Base-by-base conservation (phyloP, 2,797 vertebrate species). In the Eidolon dupreanum region DNA sequence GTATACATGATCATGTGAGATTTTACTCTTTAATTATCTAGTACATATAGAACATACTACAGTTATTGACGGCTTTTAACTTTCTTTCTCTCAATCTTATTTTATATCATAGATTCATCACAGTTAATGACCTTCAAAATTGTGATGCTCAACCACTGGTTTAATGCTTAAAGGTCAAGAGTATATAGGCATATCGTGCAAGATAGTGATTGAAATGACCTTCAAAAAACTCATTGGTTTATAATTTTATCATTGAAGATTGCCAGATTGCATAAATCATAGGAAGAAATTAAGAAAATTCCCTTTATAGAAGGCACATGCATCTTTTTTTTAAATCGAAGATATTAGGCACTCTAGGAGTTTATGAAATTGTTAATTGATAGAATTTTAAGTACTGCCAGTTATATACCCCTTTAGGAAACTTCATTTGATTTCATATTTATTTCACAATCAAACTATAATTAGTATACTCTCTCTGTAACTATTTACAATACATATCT, bases 161-260 rank as follows among this genome's bases (percentile, higher is more conserved):
- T 96, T 93, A 83, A 81, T 79, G 57, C n/a, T 83, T 77, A 97
- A 74, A 96, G 73, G 59, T 95, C 77, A 97, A 90, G 75, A 49
- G 28, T 85, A 90, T 19, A 79, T 65, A 89, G 77, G 26, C 46
- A 66, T 83, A 33, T 49, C 20, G 19, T 61, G 15, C 20, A 94
- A 82, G 73, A 84, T 26, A 90, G 61, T 88, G 68, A 94, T 88
- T 86, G 46, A 93, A 82, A 88, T 90, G 77, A 92, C 73, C 89
- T 94, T 93, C 68, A 74, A 2, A 36, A 3, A 3, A 31, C 57
- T 93, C 82, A 93, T 90, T 90, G 88, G 31, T 46, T 82, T 61
- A 78, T 87, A 91, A 77, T 92, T 61, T 95, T 33, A 87, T 33
- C 73, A 83, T 12, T 59, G 61, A 96, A 85, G 49, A 91, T 20